phyloP scores from a whole-genome alignment of 2,797 vertebrate species.

The Eremophila alpestris region DNA sequence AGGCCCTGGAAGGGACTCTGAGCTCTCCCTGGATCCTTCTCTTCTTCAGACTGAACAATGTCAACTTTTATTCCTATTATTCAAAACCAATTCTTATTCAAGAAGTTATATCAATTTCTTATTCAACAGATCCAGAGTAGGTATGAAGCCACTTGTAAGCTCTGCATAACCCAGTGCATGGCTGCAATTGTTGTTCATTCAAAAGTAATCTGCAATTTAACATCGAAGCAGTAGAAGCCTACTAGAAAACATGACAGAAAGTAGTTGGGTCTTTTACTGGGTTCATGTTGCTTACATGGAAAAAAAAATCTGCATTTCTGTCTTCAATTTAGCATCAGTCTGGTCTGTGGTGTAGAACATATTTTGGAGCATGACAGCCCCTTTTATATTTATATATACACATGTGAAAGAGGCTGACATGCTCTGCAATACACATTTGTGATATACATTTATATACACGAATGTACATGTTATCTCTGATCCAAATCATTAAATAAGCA shows the following conservation, averaged over 20 bases:
- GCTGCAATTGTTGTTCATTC: conserved; percentile 35
- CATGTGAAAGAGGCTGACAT: not conserved
- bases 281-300: not conserved
- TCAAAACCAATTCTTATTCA: not conserved
- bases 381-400: not conserved
- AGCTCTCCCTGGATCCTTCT: not conserved
- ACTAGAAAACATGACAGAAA: not conserved
- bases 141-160: not conserved
- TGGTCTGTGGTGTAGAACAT: conserved; percentile 58
- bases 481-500: conserved; percentile 79
- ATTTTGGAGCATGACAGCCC: conserved; percentile 51
- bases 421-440: not conserved
- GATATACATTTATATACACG: not conserved
- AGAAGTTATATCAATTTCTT: not conserved
- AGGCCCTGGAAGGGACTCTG: not conserved
- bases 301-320: not conserved
- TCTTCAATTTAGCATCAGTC: conserved; percentile 57
- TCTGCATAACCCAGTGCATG: not conserved
- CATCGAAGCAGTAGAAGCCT: not conserved
- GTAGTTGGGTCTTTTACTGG: not conserved
- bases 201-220: conserved; percentile 30
- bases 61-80: not conserved
- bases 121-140: not conserved
- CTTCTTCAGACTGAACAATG: not conserved
- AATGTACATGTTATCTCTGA: conserved; percentile 62